phyloP scores from a whole-genome alignment of 92 coral and sea anemone genomes.

The Bergia puertoricense region DNA sequence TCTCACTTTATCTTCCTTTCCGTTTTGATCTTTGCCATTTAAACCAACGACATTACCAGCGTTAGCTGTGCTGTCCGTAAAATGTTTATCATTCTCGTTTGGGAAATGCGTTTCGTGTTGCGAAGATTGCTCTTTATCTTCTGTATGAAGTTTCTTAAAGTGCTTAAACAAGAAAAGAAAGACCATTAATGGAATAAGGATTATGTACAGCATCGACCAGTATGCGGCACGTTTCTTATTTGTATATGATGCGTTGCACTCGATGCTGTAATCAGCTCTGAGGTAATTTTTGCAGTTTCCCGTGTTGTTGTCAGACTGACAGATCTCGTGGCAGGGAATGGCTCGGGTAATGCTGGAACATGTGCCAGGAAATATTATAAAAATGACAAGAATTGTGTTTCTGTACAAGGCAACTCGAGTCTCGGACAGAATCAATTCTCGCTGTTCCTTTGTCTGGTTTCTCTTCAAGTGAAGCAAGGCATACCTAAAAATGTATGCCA shows the following conservation, averaged over 20 bases:
- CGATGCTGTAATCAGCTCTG: constrained; percentile 3
- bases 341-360: constrained; percentile 6
- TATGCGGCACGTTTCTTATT: background rate
- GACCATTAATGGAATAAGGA: background rate
- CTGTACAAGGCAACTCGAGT: background rate
- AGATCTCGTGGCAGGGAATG: constrained; percentile 1
- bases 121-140: too few relatives aligned
- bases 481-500: background rate
- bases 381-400: background rate
- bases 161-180: background rate
- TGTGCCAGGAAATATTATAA: background rate
- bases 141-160: background rate
- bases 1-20: background rate
- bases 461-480: background rate
- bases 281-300: background rate
- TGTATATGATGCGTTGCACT: background rate
- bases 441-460: background rate
- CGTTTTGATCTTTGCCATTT: too few relatives aligned
- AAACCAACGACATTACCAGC: background rate
- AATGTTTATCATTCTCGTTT: too few relatives aligned
- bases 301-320: background rate
- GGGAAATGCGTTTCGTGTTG: background rate
- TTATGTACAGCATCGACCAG: background rate
- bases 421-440: background rate
- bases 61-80: background rate